Conservation (phyloP, 1,140 invertebrate genomes). For the Euschistus heros region DNA sequence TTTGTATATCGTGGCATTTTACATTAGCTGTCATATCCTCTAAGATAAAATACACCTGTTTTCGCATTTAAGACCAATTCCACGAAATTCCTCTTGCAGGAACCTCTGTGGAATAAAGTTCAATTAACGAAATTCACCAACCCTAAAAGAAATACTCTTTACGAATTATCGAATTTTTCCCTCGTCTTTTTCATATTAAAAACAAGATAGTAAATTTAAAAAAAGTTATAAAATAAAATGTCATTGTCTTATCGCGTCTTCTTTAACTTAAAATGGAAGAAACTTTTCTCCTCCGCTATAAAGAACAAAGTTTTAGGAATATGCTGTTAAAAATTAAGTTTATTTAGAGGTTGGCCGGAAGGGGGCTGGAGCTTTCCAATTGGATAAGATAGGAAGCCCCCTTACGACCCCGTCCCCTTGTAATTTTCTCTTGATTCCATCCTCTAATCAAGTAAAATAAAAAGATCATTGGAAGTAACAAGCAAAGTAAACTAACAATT, state of each 20-base stretch:
- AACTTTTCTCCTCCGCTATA: conserved; percentile 3
- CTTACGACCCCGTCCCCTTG: background rate
- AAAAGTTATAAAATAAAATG: conserved; percentile 1
- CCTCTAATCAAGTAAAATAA: conserved; percentile 3
- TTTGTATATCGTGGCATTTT: too few species aligned
- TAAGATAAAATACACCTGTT: too few species aligned
- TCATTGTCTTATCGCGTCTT: background rate
- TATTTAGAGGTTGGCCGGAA: conserved; percentile 3
- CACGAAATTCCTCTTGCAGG: too few species aligned
- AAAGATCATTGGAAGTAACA: conserved; percentile 1
- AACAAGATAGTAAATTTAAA: background rate
- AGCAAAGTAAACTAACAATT: too few species aligned
- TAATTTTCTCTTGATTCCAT: background rate
- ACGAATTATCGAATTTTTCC: too few species aligned
- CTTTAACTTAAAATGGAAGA: conserved; percentile 3
- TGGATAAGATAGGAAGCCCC: background rate
- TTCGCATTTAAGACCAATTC: too few species aligned
- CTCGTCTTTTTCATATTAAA: too few species aligned
- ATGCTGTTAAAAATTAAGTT: conserved; percentile 9
- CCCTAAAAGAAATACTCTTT: too few species aligned
- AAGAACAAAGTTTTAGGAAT: background rate
- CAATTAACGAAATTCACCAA: too few species aligned
- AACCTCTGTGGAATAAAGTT: too few species aligned
- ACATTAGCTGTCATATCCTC: too few species aligned
- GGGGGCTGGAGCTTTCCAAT: conserved; percentile 2